phyloP scores from a whole-genome alignment of 2,888 invertebrate genomes.

The Agrochola litura region DNA sequence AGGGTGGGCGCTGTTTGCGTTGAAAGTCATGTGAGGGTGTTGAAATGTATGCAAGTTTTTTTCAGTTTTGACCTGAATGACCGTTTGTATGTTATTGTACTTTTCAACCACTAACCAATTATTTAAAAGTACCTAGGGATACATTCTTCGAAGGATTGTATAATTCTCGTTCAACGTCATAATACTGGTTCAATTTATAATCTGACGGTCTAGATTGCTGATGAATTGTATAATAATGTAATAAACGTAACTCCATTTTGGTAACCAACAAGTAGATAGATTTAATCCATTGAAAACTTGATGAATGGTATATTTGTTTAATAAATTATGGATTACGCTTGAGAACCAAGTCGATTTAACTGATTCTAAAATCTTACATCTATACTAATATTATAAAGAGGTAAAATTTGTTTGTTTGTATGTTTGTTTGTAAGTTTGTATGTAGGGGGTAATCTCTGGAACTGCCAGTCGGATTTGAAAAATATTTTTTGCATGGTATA shows the following conservation, averaged over 20 bases:
- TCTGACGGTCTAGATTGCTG: slow-evolving; percentile 8
- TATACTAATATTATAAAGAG: too few relatives aligned
- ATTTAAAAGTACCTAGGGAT: not conserved
- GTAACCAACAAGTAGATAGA: slow-evolving; percentile 10
- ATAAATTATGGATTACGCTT: slow-evolving; percentile 36
- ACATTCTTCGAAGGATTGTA: not conserved
- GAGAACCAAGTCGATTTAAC: slow-evolving; percentile 17
- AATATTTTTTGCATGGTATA: too few relatives aligned
- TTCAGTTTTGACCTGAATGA: not conserved
- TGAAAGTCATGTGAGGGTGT: slow-evolving; percentile 17
- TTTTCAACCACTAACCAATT: not conserved
- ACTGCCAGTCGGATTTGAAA: too few relatives aligned
- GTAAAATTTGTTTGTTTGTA: too few relatives aligned
- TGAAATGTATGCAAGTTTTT: slow-evolving; percentile 7
- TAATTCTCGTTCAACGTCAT: slow-evolving; percentile 2
- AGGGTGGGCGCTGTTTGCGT: slow-evolving; percentile 22
- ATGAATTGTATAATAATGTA: slow-evolving; percentile 14
- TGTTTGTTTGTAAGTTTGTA: too few relatives aligned
- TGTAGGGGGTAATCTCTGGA: too few relatives aligned
- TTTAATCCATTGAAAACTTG: slow-evolving; percentile 19
- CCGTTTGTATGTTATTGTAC: slow-evolving; percentile 8
- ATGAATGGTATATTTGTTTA: slow-evolving; percentile 29
- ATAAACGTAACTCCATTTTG: slow-evolving; percentile 25
- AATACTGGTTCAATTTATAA: slow-evolving; percentile 15
- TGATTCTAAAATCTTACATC: not conserved